Percentiles rank a stretch among this genome's conserved stretches.
phyloP scores from a whole-genome alignment of 2,888 invertebrate species.

The Xestia sexstrigata region DNA sequence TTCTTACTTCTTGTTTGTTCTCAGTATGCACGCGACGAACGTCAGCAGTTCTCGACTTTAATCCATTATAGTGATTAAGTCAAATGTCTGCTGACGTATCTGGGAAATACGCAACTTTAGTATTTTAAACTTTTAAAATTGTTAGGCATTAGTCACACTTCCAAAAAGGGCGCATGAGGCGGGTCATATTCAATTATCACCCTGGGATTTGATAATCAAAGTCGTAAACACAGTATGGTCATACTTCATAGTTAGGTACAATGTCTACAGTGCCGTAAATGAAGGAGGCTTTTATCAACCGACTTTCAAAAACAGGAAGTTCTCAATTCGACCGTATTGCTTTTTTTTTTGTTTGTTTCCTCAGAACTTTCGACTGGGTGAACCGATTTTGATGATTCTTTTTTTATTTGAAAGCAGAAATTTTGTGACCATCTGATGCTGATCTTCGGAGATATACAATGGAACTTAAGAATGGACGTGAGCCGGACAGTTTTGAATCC shows the following conservation, averaged over 20 bases:
- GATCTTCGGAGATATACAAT: too few species aligned
- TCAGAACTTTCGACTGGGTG: too few species aligned
- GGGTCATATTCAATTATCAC: conserved; percentile 2
- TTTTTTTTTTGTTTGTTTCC: too few species aligned
- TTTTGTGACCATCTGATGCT: too few species aligned
- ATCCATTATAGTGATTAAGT: conserved; percentile 45
- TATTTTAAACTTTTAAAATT: conserved; percentile 23
- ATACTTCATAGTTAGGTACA: background rate
- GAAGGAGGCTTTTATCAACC: background rate
- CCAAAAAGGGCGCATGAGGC: conserved; percentile 9
- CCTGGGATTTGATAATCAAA: background rate
- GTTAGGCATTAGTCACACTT: conserved; percentile 36
- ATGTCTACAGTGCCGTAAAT: background rate
- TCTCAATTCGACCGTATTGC: too few species aligned
- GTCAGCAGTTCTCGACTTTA: conserved; percentile 36
- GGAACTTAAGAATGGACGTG: too few species aligned
- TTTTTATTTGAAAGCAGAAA: too few species aligned
- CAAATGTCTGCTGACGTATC: conserved; percentile 40
- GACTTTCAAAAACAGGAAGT: too few species aligned
- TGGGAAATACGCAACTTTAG: conserved; percentile 37
- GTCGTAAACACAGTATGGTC: background rate
- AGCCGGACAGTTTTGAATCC: background rate
- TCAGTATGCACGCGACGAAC: conserved; percentile 40
- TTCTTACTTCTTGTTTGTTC: conserved; percentile 41
- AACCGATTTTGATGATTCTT: too few species aligned